Percentiles rank a stretch among this genome's conserved stretches.
Evolutionary conservation across 2,888 invertebrate species (phyloP).

Genomic region (Bombylius major): DNA sequence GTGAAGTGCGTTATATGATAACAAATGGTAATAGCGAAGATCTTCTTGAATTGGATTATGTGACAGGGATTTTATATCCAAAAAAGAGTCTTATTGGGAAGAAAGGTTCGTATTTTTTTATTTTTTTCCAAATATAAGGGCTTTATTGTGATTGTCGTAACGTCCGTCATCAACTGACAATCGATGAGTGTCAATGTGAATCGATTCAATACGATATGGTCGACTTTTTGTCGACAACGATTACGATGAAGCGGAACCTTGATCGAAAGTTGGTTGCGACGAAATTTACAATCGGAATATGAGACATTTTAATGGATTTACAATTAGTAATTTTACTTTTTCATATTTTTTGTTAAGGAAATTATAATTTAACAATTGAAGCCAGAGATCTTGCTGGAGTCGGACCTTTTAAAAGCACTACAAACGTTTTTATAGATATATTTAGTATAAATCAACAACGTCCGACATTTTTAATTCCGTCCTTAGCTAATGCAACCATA

Average conservation of each 20-base stretch:
- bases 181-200: too few species aligned
- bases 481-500: constrained; percentile 59
- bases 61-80: constrained; percentile 71
- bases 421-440: constrained; percentile 63
- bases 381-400: constrained; percentile 63
- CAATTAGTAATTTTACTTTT: too few species aligned
- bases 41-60: constrained; percentile 58
- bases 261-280: too few species aligned
- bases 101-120: constrained; percentile 21
- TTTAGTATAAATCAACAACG: constrained; percentile 69
- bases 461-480: constrained; percentile 69
- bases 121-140: too few species aligned
- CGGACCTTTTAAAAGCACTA: constrained; percentile 51
- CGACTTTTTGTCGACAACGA: too few species aligned
- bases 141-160: too few species aligned
- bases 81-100: constrained; percentile 56
- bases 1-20: constrained; percentile 63
- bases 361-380: constrained; percentile 51
- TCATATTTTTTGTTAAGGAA: constrained; percentile 18
- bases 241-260: too few species aligned
- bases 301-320: too few species aligned
- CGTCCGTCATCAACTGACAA: too few species aligned
- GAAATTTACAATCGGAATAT: too few species aligned
- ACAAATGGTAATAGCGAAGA: constrained; percentile 53
- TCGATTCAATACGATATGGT: too few species aligned